Evolutionary conservation across 35 echinoderm and acorn worm genomes (phyloP), one percentile per base, ranked within the genome.

Genomic region (Apostichopus parvimensis): DNA sequence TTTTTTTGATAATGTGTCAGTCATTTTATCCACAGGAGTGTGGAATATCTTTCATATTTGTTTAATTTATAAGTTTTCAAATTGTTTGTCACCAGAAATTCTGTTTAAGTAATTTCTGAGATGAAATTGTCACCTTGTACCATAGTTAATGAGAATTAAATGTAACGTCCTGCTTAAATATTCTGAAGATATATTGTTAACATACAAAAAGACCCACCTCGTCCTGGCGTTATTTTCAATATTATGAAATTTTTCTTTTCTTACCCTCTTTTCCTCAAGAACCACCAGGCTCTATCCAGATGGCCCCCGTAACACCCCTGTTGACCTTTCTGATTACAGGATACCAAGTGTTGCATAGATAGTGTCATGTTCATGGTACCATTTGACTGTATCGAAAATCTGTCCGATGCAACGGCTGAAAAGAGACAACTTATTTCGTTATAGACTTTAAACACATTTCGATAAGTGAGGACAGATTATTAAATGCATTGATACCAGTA

Each of bases 251-350:
- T 1, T 61, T 60, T 61, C 0, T 8, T 8, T 8, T 77, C 93
- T 93, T 92, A 99, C 97, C 97, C 97, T 53, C 84, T 77, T 73
- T 93, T 99, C 75, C 97, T 92, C 77, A 99, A 64, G 87, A 91
- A 99, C 91, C 93, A 96, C 97, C 97, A 99, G 4, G 97, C 97
- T 20, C 97, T 61, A 77, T 99, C 97, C 80, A 96, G 92, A 91
- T 99, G 93, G 1, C 97, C 97, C 17, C 97, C 97, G 18, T 93
- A 15, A 55, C 97, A 99, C 25, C 97, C 97, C 55, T 92, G 91
- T 72, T 99, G 97, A 71, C 97, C 87, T 87, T 92, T 96, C 5
- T 92, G 78, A 59, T 99, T 99, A 79, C 97, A 99, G 14, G 97
- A 99, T 6, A 99, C 55, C 26, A 99, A 79, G 75, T 99, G 93